These are phyloP conservation scores for Tetragnatha montana DNA, from an alignment of 2,888 invertebrate genomes.

Conservation along the genomic window DNA sequence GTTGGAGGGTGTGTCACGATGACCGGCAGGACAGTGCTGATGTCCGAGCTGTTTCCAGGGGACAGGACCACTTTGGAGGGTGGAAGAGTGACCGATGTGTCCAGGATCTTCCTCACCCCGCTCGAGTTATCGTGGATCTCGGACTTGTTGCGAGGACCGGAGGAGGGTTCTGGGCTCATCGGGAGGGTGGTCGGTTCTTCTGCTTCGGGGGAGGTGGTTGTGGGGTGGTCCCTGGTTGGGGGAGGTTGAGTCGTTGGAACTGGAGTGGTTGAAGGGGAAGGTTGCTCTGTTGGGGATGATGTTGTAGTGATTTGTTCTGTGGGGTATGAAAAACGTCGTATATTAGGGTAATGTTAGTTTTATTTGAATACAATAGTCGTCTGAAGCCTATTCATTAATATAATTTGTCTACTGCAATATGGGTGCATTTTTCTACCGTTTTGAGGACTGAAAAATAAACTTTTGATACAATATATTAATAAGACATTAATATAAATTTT, in stretches of 20 bases:
- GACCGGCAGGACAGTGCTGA: constrained; percentile 58
- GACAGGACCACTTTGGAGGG: constrained; percentile 55
- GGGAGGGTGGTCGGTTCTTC: neutral
- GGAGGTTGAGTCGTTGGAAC: neutral
- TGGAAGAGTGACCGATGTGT: constrained; percentile 38
- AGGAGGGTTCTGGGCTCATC: neutral
- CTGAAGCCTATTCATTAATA: too few species aligned
- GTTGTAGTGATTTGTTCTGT: neutral
- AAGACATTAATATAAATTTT: too few species aligned
- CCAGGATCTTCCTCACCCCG: constrained; percentile 59
- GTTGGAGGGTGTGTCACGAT: constrained; percentile 27
- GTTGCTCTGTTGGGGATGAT: neutral
- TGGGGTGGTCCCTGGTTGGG: constrained; percentile 5
- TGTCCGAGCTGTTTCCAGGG: constrained; percentile 1
- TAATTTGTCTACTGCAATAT: too few species aligned
- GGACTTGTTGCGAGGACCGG: constrained; percentile 26
- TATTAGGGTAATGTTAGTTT: too few species aligned
- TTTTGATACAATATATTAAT: too few species aligned
- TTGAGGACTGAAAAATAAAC: too few species aligned
- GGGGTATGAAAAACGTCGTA: too few species aligned
- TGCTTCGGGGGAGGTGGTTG: neutral
- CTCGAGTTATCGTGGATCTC: constrained; percentile 68
- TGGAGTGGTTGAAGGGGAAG: constrained; percentile 27
- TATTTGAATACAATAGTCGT: too few species aligned
- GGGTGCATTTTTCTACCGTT: too few species aligned